These are phyloP conservation scores for Nesospiza acunhae DNA, from an alignment of 2,113 vertebrate genomes.

Conservation along the genomic window DNA sequence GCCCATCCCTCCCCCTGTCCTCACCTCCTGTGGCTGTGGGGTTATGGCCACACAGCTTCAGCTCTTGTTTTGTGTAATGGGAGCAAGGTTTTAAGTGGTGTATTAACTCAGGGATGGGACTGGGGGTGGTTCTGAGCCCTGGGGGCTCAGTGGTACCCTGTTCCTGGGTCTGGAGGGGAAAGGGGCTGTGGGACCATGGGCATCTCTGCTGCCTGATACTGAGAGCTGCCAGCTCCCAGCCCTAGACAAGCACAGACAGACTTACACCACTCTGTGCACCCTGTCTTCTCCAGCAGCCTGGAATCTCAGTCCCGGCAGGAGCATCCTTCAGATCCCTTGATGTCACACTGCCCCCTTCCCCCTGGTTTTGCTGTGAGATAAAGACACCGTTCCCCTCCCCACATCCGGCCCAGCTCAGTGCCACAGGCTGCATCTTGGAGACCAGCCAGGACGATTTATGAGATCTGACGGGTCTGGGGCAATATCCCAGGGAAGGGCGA, in stretches of 20 bases:
- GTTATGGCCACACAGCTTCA: accelerated
- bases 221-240: neutral
- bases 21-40: accelerated
- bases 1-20: neutral
- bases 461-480: neutral
- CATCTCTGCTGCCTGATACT: neutral
- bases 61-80: accelerated
- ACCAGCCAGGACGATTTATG: neutral
- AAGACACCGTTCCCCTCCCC: accelerated
- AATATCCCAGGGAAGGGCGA: neutral
- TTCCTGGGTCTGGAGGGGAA: accelerated
- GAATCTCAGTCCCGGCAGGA: accelerated
- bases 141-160: accelerated
- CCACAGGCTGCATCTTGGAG: neutral
- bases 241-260: neutral
- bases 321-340: neutral
- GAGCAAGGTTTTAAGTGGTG: neutral
- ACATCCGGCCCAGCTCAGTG: neutral
- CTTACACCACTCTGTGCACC: accelerated
- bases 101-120: neutral
- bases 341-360: accelerated
- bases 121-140: neutral
- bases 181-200: accelerated
- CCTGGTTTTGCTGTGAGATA: neutral
- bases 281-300: neutral